phyloP scores from a whole-genome alignment of 2,113 vertebrate species.

The Tetrax tetrax region DNA sequence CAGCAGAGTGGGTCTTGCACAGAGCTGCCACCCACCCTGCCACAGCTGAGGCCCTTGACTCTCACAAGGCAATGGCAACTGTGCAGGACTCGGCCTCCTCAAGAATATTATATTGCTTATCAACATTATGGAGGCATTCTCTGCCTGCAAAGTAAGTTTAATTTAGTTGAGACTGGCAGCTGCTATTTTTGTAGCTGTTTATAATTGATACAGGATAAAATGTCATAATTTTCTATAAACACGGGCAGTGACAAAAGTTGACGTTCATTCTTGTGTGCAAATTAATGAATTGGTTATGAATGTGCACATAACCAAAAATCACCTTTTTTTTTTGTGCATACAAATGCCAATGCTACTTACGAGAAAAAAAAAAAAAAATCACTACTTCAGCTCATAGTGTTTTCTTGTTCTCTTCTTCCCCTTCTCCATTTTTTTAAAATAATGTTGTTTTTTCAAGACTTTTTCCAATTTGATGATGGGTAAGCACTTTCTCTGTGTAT shows the following conservation, averaged over 20 bases:
- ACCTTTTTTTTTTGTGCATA: conserved; percentile 9
- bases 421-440: background rate
- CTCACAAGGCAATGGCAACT: background rate
- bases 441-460: background rate
- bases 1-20: background rate
- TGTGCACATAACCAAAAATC: conserved; percentile 15
- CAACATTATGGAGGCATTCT: background rate
- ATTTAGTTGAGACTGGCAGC: background rate
- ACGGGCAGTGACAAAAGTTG: background rate
- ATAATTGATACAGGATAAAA: background rate
- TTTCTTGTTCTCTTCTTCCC: background rate
- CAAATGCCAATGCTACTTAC: background rate
- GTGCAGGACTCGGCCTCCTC: background rate
- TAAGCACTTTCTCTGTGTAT: background rate
- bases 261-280: background rate
- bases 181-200: background rate
- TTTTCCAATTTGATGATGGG: background rate
- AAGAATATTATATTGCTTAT: background rate
- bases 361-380: background rate
- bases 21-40: background rate
- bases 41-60: fast-evolving
- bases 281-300: background rate
- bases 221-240: background rate
- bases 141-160: background rate
- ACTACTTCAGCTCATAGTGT: background rate